These are phyloP conservation scores for Monodelphis domestica DNA, from an alignment of 2,797 vertebrate genomes.

Conservation along the genomic window DNA sequence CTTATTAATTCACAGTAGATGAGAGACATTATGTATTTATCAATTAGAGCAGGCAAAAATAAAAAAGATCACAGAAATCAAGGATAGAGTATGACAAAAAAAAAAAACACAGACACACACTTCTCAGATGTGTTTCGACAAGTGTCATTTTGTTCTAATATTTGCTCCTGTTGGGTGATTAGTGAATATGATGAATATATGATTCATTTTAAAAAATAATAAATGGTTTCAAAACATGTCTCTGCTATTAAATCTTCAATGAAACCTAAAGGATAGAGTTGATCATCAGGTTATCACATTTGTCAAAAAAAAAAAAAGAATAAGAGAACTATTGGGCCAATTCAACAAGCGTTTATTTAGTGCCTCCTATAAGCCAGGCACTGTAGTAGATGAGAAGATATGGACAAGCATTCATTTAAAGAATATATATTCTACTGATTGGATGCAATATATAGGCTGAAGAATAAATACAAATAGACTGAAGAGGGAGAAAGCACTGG, in stretches of 20 bases:
- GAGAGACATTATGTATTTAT: constrained; percentile 11
- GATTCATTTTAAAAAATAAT: background rate
- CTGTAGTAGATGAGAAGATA: background rate
- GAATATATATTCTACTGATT: background rate
- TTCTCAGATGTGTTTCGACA: constrained; percentile 60
- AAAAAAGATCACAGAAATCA: background rate
- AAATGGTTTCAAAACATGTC: background rate
- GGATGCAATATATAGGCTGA: background rate
- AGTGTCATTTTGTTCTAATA: constrained; percentile 69
- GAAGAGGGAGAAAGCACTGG: background rate
- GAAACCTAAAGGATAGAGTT: background rate
- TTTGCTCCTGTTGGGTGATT: constrained; percentile 3
- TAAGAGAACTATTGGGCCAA: background rate
- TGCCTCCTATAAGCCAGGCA: background rate
- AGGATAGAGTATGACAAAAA: constrained; percentile 40
- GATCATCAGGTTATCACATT: background rate
- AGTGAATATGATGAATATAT: background rate
- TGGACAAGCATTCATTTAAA: background rate
- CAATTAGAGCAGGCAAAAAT: background rate
- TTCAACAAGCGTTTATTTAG: background rate
- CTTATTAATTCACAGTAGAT: background rate
- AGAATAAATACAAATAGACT: background rate
- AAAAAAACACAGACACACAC: too few relatives aligned
- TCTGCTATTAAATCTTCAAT: background rate
- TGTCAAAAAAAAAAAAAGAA: background rate